Evolutionary conservation across 1,140 invertebrate genomes (phyloP).

Genomic region (Bombus balteatus): DNA sequence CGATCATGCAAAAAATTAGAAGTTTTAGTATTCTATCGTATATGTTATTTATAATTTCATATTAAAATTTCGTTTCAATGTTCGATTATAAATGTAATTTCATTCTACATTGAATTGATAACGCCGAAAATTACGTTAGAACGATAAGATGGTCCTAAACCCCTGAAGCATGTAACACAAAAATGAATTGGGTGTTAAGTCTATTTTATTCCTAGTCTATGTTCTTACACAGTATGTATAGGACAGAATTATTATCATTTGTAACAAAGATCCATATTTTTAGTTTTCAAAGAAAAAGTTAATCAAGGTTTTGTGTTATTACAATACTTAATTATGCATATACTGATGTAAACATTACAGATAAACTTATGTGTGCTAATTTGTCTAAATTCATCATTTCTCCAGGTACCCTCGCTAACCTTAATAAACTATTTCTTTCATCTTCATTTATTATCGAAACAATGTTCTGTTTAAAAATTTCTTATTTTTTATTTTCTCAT

Average conservation of each 20-base stretch:
- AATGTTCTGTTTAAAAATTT: neutral
- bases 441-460: slow-evolving; percentile 24
- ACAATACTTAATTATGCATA: neutral
- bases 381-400: slow-evolving; percentile 24
- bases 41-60: too few relatives aligned
- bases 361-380: neutral
- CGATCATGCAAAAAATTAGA: too few relatives aligned
- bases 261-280: neutral
- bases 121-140: too few relatives aligned
- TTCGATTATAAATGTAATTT: too few relatives aligned
- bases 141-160: too few relatives aligned
- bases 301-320: neutral
- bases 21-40: too few relatives aligned
- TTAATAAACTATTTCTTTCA: neutral
- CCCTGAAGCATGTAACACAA: too few relatives aligned
- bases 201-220: too few relatives aligned
- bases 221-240: neutral
- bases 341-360: slow-evolving; percentile 15
- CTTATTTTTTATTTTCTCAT: neutral
- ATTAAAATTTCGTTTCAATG: too few relatives aligned
- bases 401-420: slow-evolving; percentile 20
- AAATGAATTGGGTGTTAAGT: too few relatives aligned
- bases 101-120: too few relatives aligned
- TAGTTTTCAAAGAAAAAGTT: neutral
- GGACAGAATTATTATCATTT: neutral